These are phyloP conservation scores for Neocrepidodera transversa DNA, from an alignment of 2,888 invertebrate species.

Conservation along the genomic window DNA sequence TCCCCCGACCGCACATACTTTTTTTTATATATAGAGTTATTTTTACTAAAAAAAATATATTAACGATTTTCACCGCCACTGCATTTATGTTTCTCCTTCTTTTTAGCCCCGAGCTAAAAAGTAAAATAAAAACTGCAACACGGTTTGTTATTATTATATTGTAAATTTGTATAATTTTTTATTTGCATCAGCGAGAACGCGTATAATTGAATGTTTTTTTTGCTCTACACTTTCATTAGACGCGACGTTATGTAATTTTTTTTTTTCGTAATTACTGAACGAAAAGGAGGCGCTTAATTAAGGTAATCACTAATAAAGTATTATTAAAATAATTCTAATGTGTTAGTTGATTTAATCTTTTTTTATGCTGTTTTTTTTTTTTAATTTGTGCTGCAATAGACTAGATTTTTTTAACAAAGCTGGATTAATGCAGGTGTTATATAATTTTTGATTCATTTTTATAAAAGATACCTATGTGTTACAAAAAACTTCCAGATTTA, in stretches of 20 bases:
- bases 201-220: slow-evolving; percentile 33
- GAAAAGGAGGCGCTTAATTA: slow-evolving; percentile 20
- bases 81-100: slow-evolving; percentile 4
- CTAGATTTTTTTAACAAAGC: no score
- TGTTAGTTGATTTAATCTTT: slow-evolving; percentile 18
- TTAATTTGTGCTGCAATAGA: neutral
- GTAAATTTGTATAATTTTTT: slow-evolving; percentile 36
- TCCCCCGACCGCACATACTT: no score
- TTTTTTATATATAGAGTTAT: no score
- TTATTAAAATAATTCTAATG: slow-evolving; percentile 22
- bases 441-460: no score
- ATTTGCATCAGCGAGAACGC: slow-evolving; percentile 32
- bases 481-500: no score
- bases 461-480: no score
- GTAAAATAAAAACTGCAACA: slow-evolving; percentile 27
- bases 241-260: slow-evolving; percentile 31
- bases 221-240: slow-evolving; percentile 31
- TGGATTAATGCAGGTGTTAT: no score
- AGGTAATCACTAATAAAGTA: slow-evolving; percentile 5
- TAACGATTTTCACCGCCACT: no score
- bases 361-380: slow-evolving; percentile 5
- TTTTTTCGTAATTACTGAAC: slow-evolving; percentile 26
- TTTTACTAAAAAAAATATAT: no score
- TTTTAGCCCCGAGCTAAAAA: slow-evolving; percentile 24
- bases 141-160: slow-evolving; percentile 33